A percentile compares a stretch with the other conserved stretches of the same genome.
phyloP scores from a whole-genome alignment of 2,113 vertebrate genomes.

The Campylomormyrus tamandua region DNA sequence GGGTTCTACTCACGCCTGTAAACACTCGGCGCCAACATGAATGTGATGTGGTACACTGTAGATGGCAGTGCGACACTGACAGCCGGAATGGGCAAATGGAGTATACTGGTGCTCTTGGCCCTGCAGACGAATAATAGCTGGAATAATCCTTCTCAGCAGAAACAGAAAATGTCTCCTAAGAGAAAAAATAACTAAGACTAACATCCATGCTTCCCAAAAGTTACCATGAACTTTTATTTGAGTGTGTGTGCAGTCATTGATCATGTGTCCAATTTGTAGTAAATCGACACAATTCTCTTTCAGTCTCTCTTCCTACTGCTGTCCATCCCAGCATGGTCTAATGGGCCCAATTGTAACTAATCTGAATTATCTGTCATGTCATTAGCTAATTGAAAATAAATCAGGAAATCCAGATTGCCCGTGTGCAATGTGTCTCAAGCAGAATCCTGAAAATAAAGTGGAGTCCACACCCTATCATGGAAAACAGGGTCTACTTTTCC shows the following conservation, averaged over 20 bases:
- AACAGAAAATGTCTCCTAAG: background rate
- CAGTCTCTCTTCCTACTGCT: background rate
- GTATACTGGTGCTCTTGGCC: background rate
- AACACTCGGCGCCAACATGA: background rate
- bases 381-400: constrained; percentile 17
- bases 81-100: background rate
- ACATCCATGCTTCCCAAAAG: background rate
- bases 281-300: background rate
- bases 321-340: background rate
- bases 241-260: background rate
- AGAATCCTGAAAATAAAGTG: background rate
- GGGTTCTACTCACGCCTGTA: background rate
- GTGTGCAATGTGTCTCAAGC: background rate
- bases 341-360: constrained; percentile 4
- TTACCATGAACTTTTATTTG: background rate
- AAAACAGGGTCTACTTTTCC: background rate
- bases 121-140: no score
- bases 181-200: background rate
- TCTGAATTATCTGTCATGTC: constrained; percentile 17
- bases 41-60: background rate
- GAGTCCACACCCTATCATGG: background rate
- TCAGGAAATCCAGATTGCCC: background rate
- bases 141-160: background rate
- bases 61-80: no score
- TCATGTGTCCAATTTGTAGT: background rate